Evolutionary conservation across 2,888 invertebrate species (phyloP), one percentile per base, ranked within the genome.

Genomic region (Rhorus exstirpatorius): DNA sequence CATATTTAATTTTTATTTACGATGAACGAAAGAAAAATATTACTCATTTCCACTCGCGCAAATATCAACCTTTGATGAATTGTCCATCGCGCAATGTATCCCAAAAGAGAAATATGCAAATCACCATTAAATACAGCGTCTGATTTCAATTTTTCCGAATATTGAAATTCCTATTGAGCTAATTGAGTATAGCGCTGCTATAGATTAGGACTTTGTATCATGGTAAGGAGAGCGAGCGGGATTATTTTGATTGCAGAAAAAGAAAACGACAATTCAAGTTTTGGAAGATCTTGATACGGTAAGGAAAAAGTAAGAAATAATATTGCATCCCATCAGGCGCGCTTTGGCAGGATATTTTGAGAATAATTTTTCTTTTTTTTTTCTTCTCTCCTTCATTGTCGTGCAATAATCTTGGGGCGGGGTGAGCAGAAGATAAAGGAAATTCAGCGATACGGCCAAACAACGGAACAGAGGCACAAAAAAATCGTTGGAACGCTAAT

Each of bases 381-480:
- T n/a, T n/a, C n/a, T n/a, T n/a, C n/a, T n/a, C n/a, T n/a, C n/a
- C n/a, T n/a, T n/a, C n/a, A n/a, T n/a, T n/a, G n/a, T n/a, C n/a
- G n/a, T n/a, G n/a, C n/a, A n/a, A n/a, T n/a, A n/a, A n/a, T n/a
- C n/a, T n/a, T n/a, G n/a, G n/a, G n/a, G n/a, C n/a, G n/a, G n/a
- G n/a, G n/a, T n/a, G 58, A 71, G 70, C 86, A 95, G 93, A 96
- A 97, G 91, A 97, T 98, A 68, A 95, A 95, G 88, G 94, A 95
- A 41, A 96, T 98, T 76, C 97, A 98, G 91, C 95, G 96, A 90
- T 97, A 96, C 94, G 95, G 96, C 17, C 94, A 96, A 68, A 95
- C 95, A 89, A 98, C 97, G 21, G 97, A 98, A 91, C 95, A 96
- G 90, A 95, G 95, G 53, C 97, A 97, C 92, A 97, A 97, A 90